Evolutionary conservation across 2,797 vertebrate species (phyloP).

Genomic region (Limosa lapponica): DNA sequence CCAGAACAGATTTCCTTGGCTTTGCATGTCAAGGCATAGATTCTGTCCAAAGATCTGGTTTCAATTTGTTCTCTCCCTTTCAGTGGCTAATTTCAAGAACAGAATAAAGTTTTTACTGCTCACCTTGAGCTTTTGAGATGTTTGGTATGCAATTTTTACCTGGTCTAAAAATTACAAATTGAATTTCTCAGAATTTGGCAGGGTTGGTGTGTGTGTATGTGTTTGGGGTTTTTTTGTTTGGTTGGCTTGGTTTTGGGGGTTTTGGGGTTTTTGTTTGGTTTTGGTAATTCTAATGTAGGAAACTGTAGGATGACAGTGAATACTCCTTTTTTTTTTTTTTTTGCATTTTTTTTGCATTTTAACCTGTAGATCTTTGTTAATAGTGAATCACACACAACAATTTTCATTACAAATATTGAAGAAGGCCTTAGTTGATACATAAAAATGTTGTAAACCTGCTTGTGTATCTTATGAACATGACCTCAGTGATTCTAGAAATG

Average conservation of each 20-base stretch:
- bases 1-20: neutral
- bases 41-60: neutral
- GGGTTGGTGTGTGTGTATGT: accelerated
- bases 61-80: neutral
- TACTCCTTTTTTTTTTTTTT: neutral
- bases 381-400: neutral
- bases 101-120: neutral
- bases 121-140: neutral
- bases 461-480: neutral
- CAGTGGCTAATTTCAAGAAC: neutral
- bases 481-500: neutral
- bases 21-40: neutral
- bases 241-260: neutral
- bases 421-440: neutral
- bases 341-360: neutral
- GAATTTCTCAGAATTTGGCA: neutral
- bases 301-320: neutral
- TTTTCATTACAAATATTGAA: neutral
- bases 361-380: neutral
- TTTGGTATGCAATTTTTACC: neutral
- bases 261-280: neutral
- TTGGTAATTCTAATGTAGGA: neutral
- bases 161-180: neutral
- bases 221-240: neutral
- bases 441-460: neutral